Conservation (phyloP, 2,797 vertebrate genomes). For the Labroides dimidiatus region DNA sequence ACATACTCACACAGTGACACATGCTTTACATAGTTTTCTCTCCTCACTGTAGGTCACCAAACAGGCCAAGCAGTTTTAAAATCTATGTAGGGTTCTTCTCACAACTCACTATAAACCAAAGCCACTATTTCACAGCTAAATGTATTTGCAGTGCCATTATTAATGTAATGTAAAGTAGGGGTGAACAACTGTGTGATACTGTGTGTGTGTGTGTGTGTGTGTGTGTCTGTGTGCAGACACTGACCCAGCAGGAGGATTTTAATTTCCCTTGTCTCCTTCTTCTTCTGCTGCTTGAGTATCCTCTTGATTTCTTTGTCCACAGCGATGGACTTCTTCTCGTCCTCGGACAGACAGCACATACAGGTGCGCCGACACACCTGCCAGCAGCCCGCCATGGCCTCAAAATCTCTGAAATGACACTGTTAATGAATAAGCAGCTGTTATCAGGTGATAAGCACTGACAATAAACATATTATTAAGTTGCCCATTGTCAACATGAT, state of each 20-base stretch:
- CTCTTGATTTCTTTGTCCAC: slow-evolving; percentile 83
- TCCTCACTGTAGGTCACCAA: slow-evolving; percentile 31
- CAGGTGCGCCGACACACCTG: slow-evolving; percentile 72
- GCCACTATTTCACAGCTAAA: neutral
- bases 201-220: too few species aligned
- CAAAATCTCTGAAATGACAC: slow-evolving; percentile 24
- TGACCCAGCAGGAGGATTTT: slow-evolving; percentile 87
- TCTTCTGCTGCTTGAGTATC: slow-evolving; percentile 83
- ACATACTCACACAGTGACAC: slow-evolving; percentile 54
- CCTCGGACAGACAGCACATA: slow-evolving; percentile 81
- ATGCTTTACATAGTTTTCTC: slow-evolving; percentile 57
- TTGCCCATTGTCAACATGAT: neutral
- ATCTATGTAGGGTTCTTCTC: slow-evolving; percentile 5
- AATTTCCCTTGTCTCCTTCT: slow-evolving; percentile 78
- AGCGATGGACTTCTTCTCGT: slow-evolving; percentile 72
- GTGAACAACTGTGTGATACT: neutral
- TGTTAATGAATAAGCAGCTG: slow-evolving; percentile 28
- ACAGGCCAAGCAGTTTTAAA: slow-evolving; percentile 45
- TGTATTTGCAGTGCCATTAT: neutral
- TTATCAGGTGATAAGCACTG: slow-evolving; percentile 1
- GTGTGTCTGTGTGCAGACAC: slow-evolving; percentile 31
- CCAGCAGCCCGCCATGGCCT: slow-evolving; percentile 79
- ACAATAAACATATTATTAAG: neutral
- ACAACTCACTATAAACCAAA: neutral
- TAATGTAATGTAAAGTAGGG: neutral